These are phyloP conservation scores for Cactoblastis cactorum DNA, from an alignment of 2,888 invertebrate genomes.

Conservation along the genomic window DNA sequence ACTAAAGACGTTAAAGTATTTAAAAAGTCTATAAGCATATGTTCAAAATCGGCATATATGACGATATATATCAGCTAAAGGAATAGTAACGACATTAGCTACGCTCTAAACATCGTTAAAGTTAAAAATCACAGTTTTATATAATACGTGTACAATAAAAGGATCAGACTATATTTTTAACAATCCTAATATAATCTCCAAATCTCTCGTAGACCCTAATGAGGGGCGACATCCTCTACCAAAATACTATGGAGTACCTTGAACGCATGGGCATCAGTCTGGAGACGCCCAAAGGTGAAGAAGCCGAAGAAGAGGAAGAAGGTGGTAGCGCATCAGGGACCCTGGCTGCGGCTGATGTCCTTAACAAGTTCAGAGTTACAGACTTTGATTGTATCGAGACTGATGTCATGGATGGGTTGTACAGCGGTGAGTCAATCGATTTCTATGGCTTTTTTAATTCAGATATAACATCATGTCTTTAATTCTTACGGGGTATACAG, in stretches of 20 bases:
- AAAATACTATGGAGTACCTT: conserved; percentile 59
- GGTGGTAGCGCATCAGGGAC: conserved; percentile 33
- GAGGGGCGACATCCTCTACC: conserved; percentile 61
- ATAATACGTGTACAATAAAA: too few relatives aligned
- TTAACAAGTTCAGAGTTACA: conserved; percentile 54
- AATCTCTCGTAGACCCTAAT: conserved; percentile 37
- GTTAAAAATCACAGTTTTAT: too few relatives aligned
- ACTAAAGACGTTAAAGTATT: too few relatives aligned
- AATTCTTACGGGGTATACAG: too few relatives aligned
- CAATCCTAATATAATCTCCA: too few relatives aligned
- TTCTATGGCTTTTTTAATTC: too few relatives aligned
- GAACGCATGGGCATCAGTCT: conserved; percentile 59
- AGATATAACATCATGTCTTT: neutral
- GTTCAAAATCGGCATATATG: too few relatives aligned
- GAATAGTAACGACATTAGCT: too few relatives aligned
- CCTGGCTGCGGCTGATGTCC: conserved; percentile 59
- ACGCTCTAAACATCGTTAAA: too few relatives aligned
- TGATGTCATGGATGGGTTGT: conserved; percentile 56
- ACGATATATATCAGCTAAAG: too few relatives aligned
- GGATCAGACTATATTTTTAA: too few relatives aligned
- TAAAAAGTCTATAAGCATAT: too few relatives aligned
- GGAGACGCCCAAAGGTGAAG: conserved; percentile 37
- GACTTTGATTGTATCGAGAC: conserved; percentile 67
- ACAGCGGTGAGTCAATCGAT: conserved; percentile 49
- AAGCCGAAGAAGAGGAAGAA: conserved; percentile 40